These are phyloP conservation scores for Laothoe populi DNA, from an alignment of 2,888 invertebrate genomes.

Conservation along the genomic window DNA sequence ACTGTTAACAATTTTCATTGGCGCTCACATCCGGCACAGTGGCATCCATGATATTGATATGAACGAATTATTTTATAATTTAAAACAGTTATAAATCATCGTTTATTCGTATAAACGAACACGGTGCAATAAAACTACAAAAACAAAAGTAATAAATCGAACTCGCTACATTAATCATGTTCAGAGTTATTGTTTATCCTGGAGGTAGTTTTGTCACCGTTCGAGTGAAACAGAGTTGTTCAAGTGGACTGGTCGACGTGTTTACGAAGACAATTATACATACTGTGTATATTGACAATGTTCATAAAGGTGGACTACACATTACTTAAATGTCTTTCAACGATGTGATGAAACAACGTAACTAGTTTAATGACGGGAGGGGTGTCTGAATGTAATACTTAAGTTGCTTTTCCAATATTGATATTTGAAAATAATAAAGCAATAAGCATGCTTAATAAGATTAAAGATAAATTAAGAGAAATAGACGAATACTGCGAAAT, in stretches of 20 bases:
- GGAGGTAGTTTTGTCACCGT: constrained; percentile 48
- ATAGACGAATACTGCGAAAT: too few relatives aligned
- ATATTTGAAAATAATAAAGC: too few relatives aligned
- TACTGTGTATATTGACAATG: not conserved
- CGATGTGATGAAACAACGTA: too few relatives aligned
- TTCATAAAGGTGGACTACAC: too few relatives aligned
- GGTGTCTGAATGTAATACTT: too few relatives aligned
- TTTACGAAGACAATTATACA: not conserved
- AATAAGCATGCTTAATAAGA: too few relatives aligned
- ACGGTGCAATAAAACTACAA: constrained; percentile 63
- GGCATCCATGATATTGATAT: constrained; percentile 18
- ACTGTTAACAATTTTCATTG: not conserved
- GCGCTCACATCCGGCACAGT: not conserved
- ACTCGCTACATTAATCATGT: constrained; percentile 66
- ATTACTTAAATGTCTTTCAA: too few relatives aligned
- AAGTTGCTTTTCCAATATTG: too few relatives aligned
- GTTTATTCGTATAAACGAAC: constrained; percentile 42
- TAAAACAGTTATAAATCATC: constrained; percentile 24
- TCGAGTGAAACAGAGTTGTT: constrained; percentile 31
- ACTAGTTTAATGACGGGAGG: too few relatives aligned
- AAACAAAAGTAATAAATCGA: constrained; percentile 65
- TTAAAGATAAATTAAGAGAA: too few relatives aligned
- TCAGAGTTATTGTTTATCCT: constrained; percentile 59
- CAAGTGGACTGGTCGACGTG: constrained; percentile 10
- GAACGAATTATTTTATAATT: constrained; percentile 21